phyloP scores from a whole-genome alignment of 2,888 invertebrate species.

The Parapristionchus giblindavisi region DNA sequence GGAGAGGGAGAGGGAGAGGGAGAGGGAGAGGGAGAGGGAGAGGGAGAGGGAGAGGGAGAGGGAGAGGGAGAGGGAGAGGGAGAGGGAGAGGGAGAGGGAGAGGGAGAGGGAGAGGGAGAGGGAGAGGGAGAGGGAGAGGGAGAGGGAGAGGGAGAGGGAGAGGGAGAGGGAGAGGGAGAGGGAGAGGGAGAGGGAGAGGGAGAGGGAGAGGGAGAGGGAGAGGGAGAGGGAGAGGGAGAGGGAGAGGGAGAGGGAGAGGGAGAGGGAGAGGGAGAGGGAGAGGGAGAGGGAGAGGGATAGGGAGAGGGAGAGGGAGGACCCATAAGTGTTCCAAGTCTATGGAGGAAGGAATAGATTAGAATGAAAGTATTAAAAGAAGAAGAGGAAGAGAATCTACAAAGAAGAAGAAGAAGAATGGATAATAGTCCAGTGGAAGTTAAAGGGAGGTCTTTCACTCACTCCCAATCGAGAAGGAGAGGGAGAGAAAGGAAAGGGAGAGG shows the following conservation, averaged over 20 bases:
- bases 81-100: too few relatives aligned
- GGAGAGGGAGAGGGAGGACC: background rate
- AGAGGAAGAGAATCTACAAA: background rate
- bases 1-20: background rate
- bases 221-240: background rate
- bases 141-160: background rate
- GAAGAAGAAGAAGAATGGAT: constrained; percentile 5
- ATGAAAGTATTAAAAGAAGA: too few relatives aligned
- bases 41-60: too few relatives aligned
- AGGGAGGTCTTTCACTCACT: too few relatives aligned
- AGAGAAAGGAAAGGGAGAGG: constrained; percentile 4
- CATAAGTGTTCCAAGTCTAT: background rate
- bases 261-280: background rate
- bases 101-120: background rate
- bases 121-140: background rate
- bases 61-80: background rate
- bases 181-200: background rate
- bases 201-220: background rate
- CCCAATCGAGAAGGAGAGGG: background rate
- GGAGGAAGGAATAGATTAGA: too few relatives aligned
- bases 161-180: background rate
- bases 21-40: background rate
- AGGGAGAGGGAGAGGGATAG: background rate
- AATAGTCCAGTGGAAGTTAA: too few relatives aligned
- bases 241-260: background rate